Evolutionary conservation across 2,797 vertebrate genomes (phyloP), one percentile per base, ranked within the genome.

Genomic region (Coregonus sp.): DNA sequence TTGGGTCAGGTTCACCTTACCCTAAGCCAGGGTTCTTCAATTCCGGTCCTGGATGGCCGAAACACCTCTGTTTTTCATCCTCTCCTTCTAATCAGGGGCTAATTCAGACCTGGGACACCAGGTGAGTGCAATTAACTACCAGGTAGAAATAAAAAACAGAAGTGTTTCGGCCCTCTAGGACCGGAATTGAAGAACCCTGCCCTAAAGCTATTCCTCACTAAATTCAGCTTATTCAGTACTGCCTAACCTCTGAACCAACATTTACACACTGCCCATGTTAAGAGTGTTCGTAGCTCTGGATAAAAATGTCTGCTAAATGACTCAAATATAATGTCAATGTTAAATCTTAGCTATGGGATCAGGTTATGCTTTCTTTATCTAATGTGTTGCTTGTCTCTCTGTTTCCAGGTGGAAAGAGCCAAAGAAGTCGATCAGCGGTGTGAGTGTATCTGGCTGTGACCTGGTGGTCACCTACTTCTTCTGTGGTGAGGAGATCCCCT

Each of bases 401-500:
- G 12, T 73, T 56, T 33, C 31, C 31, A 33, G 31, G 31, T 2
- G 31, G 31, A 33, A 3, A 2, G 31, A 33, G 31, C 2, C 31
- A 33, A 3, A 3, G 93, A 95, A 92, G 78, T 86, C 88, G 82
- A 88, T 88, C 20, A 83, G 86, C 69, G 85, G 89, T 81, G 91
- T 91, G 4, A 52, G 85, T 4, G 88, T 25, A 4, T 25, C 14
- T 2, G 67, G 31, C 35, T 76, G 52, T n/a, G 68, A 73, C 16
- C 85, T 92, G 76, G 95, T 98, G 31, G 31, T 99, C 92, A 99
- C 98, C 51, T 99, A 99, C 91, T 99, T 99, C 90, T 99, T 99
- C 94, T 99, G 98, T 0, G 97, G 97, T 75, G 98, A 99, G 93
- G 97, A 98, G 88, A 99, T 99, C 82, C 98, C 98, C 0, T 99